Evolutionary conservation across 2,797 vertebrate genomes (phyloP).

Genomic region (Fistularia tabacaria): DNA sequence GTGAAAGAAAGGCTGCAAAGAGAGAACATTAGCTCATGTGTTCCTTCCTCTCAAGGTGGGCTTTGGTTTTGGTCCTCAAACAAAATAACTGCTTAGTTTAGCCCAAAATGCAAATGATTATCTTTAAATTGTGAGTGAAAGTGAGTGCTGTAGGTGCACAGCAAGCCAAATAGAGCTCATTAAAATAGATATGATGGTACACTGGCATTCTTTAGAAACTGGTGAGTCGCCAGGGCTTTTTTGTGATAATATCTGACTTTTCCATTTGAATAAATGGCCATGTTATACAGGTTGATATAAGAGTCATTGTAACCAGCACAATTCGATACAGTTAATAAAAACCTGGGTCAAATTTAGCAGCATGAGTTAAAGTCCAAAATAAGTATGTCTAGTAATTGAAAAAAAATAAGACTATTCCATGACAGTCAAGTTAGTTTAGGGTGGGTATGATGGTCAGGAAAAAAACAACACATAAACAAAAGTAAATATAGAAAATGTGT

Average conservation of each 20-base stretch:
- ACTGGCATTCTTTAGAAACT: slow-evolving; percentile 48
- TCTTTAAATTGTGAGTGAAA: slow-evolving; percentile 39
- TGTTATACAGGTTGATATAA: slow-evolving; percentile 22
- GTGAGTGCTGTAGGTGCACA: slow-evolving; percentile 53
- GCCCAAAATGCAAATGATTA: slow-evolving; percentile 10
- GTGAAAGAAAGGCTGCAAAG: slow-evolving; percentile 41
- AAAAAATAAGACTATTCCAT: too few species aligned
- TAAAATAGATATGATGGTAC: slow-evolving; percentile 56
- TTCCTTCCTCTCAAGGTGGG: slow-evolving; percentile 32
- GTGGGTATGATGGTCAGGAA: too few species aligned
- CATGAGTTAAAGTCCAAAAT: slow-evolving; percentile 5
- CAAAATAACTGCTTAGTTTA: slow-evolving; percentile 16
- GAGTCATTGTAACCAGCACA: slow-evolving; percentile 22
- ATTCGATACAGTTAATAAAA: slow-evolving; percentile 19
- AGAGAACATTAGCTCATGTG: slow-evolving; percentile 46
- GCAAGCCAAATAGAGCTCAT: slow-evolving; percentile 81
- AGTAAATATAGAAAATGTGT: too few species aligned
- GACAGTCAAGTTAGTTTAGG: too few species aligned
- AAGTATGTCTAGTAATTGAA: not conserved
- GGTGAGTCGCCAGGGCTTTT: slow-evolving; percentile 28
- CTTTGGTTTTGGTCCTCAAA: slow-evolving; percentile 15
- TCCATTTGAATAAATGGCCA: slow-evolving; percentile 47
- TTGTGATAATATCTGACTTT: slow-evolving; percentile 53
- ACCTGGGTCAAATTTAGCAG: slow-evolving; percentile 4
- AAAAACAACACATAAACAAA: too few species aligned